Percentiles rank a stretch among this genome's conserved stretches.
phyloP scores from a whole-genome alignment of 2,113 vertebrate genomes.

The Laterallus jamaicensis region DNA sequence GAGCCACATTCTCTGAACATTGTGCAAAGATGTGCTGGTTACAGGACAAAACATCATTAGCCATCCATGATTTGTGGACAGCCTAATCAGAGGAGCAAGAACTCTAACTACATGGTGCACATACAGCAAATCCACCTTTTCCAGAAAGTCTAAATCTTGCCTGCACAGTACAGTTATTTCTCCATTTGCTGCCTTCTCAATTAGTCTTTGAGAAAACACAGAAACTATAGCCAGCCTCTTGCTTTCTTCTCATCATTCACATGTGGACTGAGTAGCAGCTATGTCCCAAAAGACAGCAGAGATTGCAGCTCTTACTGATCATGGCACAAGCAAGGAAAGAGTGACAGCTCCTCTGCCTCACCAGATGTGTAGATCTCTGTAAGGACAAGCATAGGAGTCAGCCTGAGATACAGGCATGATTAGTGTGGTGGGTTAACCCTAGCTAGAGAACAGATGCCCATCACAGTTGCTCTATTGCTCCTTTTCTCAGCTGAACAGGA shows the following conservation, averaged over 20 bases:
- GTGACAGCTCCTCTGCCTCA: not conserved
- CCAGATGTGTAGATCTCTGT: not conserved
- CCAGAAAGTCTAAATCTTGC: not conserved
- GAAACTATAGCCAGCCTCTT: not conserved
- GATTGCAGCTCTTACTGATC: not conserved
- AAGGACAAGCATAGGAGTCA: not conserved
- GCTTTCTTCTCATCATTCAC: not conserved
- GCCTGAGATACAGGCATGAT: fast-evolving
- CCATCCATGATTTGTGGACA: not conserved
- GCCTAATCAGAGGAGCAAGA: not conserved
- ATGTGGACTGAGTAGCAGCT: not conserved
- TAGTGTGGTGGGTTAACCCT: too few relatives aligned
- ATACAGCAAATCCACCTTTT: not conserved
- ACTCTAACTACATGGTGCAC: not conserved
- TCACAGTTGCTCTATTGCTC: too few relatives aligned
- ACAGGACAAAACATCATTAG: not conserved
- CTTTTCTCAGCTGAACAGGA: too few relatives aligned
- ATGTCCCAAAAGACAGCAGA: not conserved
- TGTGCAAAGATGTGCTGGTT: not conserved
- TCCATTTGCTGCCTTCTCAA: not conserved
- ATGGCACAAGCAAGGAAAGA: not conserved
- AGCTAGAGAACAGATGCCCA: too few relatives aligned
- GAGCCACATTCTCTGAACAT: not conserved
- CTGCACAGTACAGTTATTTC: not conserved
- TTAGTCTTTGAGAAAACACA: not conserved